A percentile compares a stretch with the other conserved stretches of the same genome.
phyloP scores from a whole-genome alignment of 2,113 vertebrate species.

The Ophthalmolycus amberensis region DNA sequence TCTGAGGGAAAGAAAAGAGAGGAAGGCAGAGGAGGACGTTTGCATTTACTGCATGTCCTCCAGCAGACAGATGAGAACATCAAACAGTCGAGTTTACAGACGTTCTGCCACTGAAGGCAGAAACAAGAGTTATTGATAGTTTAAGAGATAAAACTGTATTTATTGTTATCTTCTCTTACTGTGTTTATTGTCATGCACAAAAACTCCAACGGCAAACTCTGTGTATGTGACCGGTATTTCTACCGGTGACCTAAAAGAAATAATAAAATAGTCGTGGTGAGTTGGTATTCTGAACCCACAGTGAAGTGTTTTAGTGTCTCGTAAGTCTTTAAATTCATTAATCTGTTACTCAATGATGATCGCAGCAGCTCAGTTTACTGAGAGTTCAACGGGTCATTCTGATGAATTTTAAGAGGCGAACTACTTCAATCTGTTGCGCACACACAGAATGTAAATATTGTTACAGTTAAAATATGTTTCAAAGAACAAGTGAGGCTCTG shows the following conservation, averaged over 20 bases:
- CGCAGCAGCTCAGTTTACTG: background rate
- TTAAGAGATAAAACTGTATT: background rate
- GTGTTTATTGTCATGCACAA: too few relatives aligned
- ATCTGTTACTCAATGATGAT: background rate
- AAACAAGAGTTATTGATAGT: background rate
- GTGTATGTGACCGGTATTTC: too few relatives aligned
- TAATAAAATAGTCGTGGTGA: too few relatives aligned
- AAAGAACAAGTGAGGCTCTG: background rate
- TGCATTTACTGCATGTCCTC: background rate
- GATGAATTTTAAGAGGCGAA: background rate
- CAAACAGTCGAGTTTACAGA: background rate
- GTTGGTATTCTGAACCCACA: background rate
- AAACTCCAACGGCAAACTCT: too few relatives aligned
- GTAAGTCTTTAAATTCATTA: background rate
- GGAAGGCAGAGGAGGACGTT: background rate
- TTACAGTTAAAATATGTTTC: background rate
- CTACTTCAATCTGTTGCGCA: background rate
- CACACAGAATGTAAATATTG: background rate
- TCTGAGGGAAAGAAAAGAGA: background rate
- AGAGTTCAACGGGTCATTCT: background rate
- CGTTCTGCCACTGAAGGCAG: background rate
- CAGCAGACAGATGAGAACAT: background rate
- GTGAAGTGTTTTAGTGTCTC: too few relatives aligned
- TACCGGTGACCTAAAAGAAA: too few relatives aligned
- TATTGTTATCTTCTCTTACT: too few relatives aligned